These are phyloP conservation scores for Pangasius mekongensis DNA, from an alignment of 2,797 vertebrate species.

Conservation along the genomic window DNA sequence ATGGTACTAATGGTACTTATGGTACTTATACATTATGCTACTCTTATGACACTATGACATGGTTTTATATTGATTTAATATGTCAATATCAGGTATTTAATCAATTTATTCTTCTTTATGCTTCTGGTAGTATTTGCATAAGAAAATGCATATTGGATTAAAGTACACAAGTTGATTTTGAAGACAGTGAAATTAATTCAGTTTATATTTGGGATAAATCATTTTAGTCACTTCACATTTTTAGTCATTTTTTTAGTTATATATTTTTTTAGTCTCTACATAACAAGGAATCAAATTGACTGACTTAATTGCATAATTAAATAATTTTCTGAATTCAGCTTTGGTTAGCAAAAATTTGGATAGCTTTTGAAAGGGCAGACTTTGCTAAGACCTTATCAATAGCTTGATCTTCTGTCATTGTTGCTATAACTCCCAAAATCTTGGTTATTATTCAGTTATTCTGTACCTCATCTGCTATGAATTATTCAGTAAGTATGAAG, in stretches of 20 bases:
- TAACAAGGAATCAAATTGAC: not conserved
- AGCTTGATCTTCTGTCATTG: not conserved
- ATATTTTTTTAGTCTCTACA: not conserved
- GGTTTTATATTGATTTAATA: not conserved
- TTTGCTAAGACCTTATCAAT: not conserved
- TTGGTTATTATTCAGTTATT: not conserved
- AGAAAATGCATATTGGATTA: not conserved
- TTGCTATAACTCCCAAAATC: not conserved
- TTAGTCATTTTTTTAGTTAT: too few species aligned
- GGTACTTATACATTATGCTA: not conserved
- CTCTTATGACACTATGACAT: not conserved
- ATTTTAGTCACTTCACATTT: not conserved
- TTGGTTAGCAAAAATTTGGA: not conserved
- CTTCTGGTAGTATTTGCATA: not conserved
- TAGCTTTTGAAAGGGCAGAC: not conserved
- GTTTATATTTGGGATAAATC: not conserved
- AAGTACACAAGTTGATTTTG: not conserved
- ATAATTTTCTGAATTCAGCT: not conserved
- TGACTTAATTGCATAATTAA: not conserved
- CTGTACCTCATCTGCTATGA: too few species aligned
- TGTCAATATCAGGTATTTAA: not conserved
- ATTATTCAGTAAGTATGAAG: not conserved
- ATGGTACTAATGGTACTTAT: too few species aligned
- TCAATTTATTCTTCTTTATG: not conserved
- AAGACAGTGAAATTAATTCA: not conserved